Conservation (phyloP, 1,140 invertebrate genomes). For the Asbolus verrucosus region DNA sequence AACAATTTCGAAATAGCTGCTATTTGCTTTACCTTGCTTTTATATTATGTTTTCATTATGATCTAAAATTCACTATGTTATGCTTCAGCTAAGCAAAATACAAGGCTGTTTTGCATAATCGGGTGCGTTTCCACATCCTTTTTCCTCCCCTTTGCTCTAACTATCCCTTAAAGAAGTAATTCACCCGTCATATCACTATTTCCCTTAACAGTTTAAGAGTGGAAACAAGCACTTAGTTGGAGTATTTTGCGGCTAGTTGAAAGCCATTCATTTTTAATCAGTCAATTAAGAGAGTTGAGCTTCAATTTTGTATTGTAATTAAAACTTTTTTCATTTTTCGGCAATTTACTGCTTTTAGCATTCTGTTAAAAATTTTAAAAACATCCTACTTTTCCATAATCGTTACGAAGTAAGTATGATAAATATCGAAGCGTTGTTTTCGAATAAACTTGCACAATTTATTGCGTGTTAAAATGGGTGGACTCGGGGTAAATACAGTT, state of each 20-base stretch:
- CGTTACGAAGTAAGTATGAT: constrained; percentile 10
- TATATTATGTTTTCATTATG: constrained; percentile 36
- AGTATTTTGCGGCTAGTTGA: constrained; percentile 30
- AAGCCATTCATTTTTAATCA: constrained; percentile 34
- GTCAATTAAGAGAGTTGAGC: constrained; percentile 22
- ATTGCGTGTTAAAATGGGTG: constrained; percentile 19
- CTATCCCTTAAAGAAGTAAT: constrained; percentile 25
- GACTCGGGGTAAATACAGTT: constrained; percentile 26
- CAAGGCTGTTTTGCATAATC: constrained; percentile 27
- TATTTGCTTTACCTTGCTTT: constrained; percentile 28
- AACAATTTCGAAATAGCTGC: constrained; percentile 15
- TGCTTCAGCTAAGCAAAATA: constrained; percentile 32
- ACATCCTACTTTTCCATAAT: neutral
- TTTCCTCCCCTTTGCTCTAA: constrained; percentile 21
- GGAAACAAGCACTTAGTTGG: constrained; percentile 13
- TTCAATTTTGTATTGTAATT: constrained; percentile 31
- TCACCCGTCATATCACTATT: constrained; percentile 35
- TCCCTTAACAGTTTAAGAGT: neutral
- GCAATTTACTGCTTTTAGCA: constrained; percentile 25
- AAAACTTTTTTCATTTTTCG: constrained; percentile 37
- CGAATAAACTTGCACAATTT: constrained; percentile 32
- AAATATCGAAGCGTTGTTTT: constrained; percentile 31
- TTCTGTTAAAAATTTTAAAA: constrained; percentile 14
- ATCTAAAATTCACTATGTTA: constrained; percentile 39
- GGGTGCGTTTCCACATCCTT: constrained; percentile 21